phyloP scores from a whole-genome alignment of 2,113 vertebrate genomes.

The Vulpes lagopus region DNA sequence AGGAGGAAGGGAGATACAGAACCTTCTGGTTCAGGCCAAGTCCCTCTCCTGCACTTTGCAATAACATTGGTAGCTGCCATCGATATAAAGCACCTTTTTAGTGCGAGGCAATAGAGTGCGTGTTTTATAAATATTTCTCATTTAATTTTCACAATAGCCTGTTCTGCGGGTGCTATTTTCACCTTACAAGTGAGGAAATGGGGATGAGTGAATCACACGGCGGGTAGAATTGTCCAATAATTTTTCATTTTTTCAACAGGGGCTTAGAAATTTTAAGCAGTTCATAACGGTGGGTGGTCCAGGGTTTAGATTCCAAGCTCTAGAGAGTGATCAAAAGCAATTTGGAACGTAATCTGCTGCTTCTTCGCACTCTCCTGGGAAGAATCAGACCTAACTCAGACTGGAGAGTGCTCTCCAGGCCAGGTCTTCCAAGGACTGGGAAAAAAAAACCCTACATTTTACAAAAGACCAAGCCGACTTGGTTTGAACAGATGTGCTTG shows the following conservation, averaged over 20 bases:
- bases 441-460: too few species aligned
- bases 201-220: neutral
- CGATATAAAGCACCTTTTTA: constrained; percentile 7
- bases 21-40: neutral
- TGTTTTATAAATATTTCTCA: neutral
- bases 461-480: too few species aligned
- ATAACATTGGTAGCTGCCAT: neutral
- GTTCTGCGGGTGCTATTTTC: neutral
- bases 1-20: neutral
- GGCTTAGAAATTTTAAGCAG: constrained; percentile 11
- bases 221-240: neutral
- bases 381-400: too few species aligned
- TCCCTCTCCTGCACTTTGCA: neutral
- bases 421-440: too few species aligned
- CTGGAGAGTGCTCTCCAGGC: too few species aligned
- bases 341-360: neutral
- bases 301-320: neutral
- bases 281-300: neutral
- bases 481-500: too few species aligned
- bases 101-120: neutral
- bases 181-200: neutral
- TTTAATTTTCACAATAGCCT: neutral
- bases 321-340: neutral
- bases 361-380: too few species aligned
- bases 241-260: neutral